Evolutionary conservation across 53 echinoderm and acorn worm genomes (phyloP).

Genomic region (Echinometra lucunter): DNA sequence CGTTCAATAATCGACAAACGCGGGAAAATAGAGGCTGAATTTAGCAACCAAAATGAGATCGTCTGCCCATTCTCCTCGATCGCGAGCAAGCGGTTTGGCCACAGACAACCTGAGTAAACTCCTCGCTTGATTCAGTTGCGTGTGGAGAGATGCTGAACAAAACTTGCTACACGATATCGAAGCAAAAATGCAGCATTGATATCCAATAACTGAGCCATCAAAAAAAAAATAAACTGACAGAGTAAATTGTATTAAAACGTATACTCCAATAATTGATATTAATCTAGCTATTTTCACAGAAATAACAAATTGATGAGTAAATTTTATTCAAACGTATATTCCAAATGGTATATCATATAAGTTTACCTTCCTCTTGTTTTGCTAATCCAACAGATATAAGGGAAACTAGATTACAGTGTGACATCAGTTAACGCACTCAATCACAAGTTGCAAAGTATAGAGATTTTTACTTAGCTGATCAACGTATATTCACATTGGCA

Average conservation of each 20-base stretch:
- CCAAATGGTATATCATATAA: too few relatives aligned
- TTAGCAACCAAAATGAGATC: slow-evolving; percentile 59
- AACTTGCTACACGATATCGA: slow-evolving; percentile 54
- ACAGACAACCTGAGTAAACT: slow-evolving; percentile 66
- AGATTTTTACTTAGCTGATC: neutral
- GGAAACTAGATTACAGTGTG: too few relatives aligned
- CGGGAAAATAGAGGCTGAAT: slow-evolving; percentile 50
- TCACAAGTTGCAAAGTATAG: neutral
- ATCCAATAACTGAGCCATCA: too few relatives aligned
- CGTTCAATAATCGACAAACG: slow-evolving; percentile 43
- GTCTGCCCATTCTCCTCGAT: slow-evolving; percentile 6
- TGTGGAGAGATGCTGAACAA: slow-evolving; percentile 1
- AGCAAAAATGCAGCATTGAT: too few relatives aligned
- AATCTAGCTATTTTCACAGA: neutral
- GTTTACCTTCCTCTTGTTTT: too few relatives aligned
- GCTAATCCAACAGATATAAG: too few relatives aligned
- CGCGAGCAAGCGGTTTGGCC: slow-evolving; percentile 27
- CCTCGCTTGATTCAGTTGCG: slow-evolving; percentile 66
- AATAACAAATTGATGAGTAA: too few relatives aligned
- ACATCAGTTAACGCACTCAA: neutral
- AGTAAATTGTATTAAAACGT: too few relatives aligned
- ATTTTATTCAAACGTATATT: too few relatives aligned
- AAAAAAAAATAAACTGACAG: neutral
- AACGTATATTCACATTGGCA: neutral
- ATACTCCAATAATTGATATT: too few relatives aligned